Percentiles rank a stretch among this genome's conserved stretches.
Evolutionary conservation across 2,888 invertebrate species (phyloP).

Genomic region (Syrista parreyssii): DNA sequence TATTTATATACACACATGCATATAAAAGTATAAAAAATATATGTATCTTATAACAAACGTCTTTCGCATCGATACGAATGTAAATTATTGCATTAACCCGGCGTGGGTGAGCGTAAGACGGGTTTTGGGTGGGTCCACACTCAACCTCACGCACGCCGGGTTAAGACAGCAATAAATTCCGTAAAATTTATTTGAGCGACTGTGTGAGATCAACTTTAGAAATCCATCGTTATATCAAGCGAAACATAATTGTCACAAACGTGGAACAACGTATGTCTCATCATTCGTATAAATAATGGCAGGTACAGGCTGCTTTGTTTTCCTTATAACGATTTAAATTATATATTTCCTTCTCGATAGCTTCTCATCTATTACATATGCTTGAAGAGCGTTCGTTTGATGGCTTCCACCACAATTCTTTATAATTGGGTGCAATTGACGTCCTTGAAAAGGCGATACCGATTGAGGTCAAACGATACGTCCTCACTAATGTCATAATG

Average conservation of each 20-base stretch:
- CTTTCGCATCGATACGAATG: background rate
- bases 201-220: background rate
- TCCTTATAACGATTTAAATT: background rate
- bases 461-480: slow-evolving; percentile 42
- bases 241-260: background rate
- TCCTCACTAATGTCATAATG: slow-evolving; percentile 17
- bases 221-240: background rate
- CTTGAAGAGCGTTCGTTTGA: background rate
- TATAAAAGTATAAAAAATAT: background rate
- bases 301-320: background rate
- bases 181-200: background rate
- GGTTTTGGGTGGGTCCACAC: too few species aligned
- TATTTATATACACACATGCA: background rate
- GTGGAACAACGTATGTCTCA: background rate
- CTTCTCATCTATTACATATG: background rate
- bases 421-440: slow-evolving; percentile 39
- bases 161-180: background rate
- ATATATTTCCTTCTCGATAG: background rate
- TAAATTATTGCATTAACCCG: background rate
- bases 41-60: background rate
- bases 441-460: slow-evolving; percentile 35
- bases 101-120: too few species aligned
- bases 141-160: too few species aligned
- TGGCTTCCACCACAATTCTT: background rate
- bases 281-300: background rate